phyloP scores from a whole-genome alignment of 2,797 vertebrate species.

The Enteromius trimaculatus region DNA sequence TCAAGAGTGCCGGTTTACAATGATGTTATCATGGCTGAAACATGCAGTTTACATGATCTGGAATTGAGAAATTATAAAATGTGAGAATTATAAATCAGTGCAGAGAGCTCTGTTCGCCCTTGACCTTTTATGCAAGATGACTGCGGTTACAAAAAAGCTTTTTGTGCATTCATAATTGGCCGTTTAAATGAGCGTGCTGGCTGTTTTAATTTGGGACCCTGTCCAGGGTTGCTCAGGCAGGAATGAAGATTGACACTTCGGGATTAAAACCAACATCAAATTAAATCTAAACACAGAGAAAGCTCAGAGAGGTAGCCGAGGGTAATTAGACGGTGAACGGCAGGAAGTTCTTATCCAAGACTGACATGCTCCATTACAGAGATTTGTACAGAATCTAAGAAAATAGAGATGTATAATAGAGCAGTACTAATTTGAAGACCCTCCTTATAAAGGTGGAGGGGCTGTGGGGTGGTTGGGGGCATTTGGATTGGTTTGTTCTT shows the following conservation, averaged over 20 bases:
- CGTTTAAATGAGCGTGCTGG: slow-evolving; percentile 57
- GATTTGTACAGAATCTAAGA: slow-evolving; percentile 41
- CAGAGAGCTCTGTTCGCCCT: neutral
- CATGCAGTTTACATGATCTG: slow-evolving; percentile 6
- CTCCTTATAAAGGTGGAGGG: slow-evolving; percentile 10
- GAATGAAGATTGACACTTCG: slow-evolving; percentile 71
- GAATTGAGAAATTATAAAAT: slow-evolving; percentile 13
- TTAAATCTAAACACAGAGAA: slow-evolving; percentile 63
- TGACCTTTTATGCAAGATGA: slow-evolving; percentile 7
- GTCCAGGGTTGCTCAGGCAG: slow-evolving; percentile 68
- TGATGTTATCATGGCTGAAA: slow-evolving; percentile 20
- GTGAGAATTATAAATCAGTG: slow-evolving; percentile 4
- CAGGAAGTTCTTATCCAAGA: slow-evolving; percentile 36
- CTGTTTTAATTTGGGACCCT: slow-evolving; percentile 66
- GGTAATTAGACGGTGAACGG: slow-evolving; percentile 39
- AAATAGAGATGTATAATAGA: slow-evolving; percentile 51
- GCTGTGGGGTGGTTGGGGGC: too few species aligned
- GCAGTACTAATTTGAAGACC: slow-evolving; percentile 44
- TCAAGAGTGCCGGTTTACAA: slow-evolving; percentile 7
- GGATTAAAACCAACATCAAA: slow-evolving; percentile 71
- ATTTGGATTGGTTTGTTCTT: neutral
- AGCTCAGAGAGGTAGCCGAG: slow-evolving; percentile 35
- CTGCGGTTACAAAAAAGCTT: slow-evolving; percentile 10
- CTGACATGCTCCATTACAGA: slow-evolving; percentile 28
- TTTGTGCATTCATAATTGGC: slow-evolving; percentile 13